Evolutionary conservation across 2,888 invertebrate species (phyloP).

Genomic region (Sesamia inferens): DNA sequence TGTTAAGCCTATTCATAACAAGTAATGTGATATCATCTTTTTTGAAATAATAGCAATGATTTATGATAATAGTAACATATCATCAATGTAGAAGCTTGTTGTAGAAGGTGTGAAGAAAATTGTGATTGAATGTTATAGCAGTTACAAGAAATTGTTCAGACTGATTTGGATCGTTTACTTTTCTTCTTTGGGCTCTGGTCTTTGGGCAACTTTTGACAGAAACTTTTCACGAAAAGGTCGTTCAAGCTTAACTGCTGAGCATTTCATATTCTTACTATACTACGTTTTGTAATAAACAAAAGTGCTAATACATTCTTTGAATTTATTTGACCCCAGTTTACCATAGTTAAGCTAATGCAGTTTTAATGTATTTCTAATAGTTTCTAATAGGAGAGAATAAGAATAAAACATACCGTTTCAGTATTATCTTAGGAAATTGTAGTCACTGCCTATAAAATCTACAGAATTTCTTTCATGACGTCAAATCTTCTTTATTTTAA

Average conservation of each 20-base stretch:
- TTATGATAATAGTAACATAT: slow-evolving; percentile 21
- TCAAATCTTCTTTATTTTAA: slow-evolving; percentile 48
- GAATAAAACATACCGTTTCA: slow-evolving; percentile 20
- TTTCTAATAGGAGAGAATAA: not conserved
- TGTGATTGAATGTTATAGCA: not conserved
- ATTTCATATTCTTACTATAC: slow-evolving; percentile 3
- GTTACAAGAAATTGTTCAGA: not conserved
- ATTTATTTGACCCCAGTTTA: slow-evolving; percentile 13
- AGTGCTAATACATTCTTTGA: slow-evolving; percentile 12
- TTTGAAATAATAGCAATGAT: slow-evolving; percentile 24
- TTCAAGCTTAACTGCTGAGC: not conserved
- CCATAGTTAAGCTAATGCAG: not conserved
- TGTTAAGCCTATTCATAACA: slow-evolving; percentile 31
- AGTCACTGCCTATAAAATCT: slow-evolving; percentile 6
- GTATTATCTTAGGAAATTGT: slow-evolving; percentile 15
- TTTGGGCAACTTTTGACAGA: not conserved
- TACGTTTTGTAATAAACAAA: slow-evolving; percentile 18
- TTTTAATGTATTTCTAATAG: slow-evolving; percentile 27
- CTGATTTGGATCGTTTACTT: not conserved
- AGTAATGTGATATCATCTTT: slow-evolving; percentile 23
- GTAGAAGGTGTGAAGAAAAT: slow-evolving; percentile 14
- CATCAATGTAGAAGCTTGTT: slow-evolving; percentile 1
- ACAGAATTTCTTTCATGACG: slow-evolving; percentile 30
- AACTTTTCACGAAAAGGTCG: not conserved
- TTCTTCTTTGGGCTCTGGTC: too few species aligned